A percentile compares a stretch with the other conserved stretches of the same genome.
Conservation (phyloP, 2,888 invertebrate species). For the Drosophila monieri region DNA sequence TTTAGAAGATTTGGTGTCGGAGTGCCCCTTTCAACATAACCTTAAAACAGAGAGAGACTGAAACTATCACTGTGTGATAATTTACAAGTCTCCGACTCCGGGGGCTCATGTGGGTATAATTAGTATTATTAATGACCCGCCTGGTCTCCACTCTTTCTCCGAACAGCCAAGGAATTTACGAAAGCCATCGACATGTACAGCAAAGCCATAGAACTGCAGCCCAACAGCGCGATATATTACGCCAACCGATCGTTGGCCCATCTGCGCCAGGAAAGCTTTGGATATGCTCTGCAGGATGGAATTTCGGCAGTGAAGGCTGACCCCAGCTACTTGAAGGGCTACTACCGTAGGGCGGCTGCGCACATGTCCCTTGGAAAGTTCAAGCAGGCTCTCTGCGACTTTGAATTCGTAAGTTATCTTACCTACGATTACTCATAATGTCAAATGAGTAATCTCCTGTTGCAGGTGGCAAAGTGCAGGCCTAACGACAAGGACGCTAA, state of each 20-base stretch:
- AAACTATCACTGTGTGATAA: constrained; percentile 61
- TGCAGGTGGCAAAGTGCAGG: constrained; percentile 93
- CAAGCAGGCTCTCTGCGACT: constrained; percentile 97
- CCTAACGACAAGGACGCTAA: constrained; percentile 98
- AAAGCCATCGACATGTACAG: constrained; percentile 94
- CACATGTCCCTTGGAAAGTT: constrained; percentile 99
- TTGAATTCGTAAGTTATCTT: constrained; percentile 92
- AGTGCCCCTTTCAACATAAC: constrained; percentile 61
- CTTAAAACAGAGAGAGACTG: constrained; percentile 54
- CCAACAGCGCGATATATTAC: constrained; percentile 93
- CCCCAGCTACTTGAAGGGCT: constrained; percentile 96
- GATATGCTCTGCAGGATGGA: constrained; percentile 96
- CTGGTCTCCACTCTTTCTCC: background rate
- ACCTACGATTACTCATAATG: background rate
- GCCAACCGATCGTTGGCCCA: constrained; percentile 98
- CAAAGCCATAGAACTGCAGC: constrained; percentile 94
- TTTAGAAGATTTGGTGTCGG: constrained; percentile 8
- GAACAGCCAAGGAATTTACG: constrained; percentile 94
- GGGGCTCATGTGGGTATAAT: constrained; percentile 6
- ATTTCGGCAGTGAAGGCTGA: constrained; percentile 95
- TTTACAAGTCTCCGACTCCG: constrained; percentile 37
- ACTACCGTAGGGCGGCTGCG: constrained; percentile 97
- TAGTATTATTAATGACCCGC: constrained; percentile 17
- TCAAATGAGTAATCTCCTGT: constrained; percentile 16
- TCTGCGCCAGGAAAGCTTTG: constrained; percentile 96